Conservation (phyloP, 2,888 invertebrate genomes). For the Mantis religiosa region DNA sequence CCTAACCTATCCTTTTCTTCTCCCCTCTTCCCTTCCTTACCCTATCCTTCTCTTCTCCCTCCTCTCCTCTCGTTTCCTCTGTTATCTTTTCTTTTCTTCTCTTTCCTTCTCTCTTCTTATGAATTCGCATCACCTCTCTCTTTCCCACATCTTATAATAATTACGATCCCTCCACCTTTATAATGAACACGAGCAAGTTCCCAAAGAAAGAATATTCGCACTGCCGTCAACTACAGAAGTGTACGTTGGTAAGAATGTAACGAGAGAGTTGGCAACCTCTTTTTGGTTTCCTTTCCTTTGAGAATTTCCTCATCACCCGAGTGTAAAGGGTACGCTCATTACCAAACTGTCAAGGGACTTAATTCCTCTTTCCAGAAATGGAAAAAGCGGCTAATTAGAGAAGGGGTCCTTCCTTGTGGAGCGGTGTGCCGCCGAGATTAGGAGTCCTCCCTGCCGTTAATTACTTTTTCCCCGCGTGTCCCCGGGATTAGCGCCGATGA, state of each 20-base stretch:
- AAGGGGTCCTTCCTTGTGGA: background rate
- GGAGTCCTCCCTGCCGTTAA: background rate
- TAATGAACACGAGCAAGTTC: no score
- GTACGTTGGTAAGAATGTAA: background rate
- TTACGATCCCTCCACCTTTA: background rate
- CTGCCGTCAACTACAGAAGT: background rate
- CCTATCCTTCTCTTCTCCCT: no score
- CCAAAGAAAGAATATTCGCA: background rate
- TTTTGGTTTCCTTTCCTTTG: background rate
- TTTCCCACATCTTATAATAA: background rate
- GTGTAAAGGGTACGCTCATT: background rate
- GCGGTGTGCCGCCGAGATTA: background rate
- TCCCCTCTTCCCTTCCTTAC: no score
- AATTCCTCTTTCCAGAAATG: background rate
- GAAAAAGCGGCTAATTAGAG: background rate
- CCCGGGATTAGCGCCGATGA: background rate
- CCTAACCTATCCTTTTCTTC: no score
- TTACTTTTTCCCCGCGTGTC: background rate
- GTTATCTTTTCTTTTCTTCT: no score
- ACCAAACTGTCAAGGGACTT: background rate
- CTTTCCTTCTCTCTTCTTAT: no score
- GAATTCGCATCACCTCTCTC: no score
- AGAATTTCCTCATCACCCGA: background rate
- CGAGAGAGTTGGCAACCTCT: background rate
- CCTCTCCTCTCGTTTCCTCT: no score